Base-by-base conservation (phyloP, 2,797 vertebrate genomes). In the Pseudochirops cupreus region DNA sequence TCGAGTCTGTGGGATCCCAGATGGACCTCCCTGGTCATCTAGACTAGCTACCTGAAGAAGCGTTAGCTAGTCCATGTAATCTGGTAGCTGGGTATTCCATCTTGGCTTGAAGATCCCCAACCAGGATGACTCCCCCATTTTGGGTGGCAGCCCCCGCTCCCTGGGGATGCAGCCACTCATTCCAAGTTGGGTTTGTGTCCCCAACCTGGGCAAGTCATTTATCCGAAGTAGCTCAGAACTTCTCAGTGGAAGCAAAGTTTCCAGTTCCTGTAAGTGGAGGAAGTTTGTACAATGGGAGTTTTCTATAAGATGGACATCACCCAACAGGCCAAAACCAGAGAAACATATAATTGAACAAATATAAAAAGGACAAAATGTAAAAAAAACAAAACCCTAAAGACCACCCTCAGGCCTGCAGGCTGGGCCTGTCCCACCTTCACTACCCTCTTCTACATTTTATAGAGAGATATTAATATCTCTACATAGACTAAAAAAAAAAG, bases 101-200 rank as follows among this genome's bases (percentile, higher is more conserved):
- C 24, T 62, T n/a, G 33, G 14, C 62, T 67, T 67, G 62, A 16
- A 67, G 62, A n/a, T 1, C n/a, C n/a, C 16, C n/a, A 74, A 39
- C 33, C 7, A 74, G n/a, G 18, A 2, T 9, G n/a, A 74, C 1
- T 21, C 33, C 14, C 59, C 31, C 59, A 62, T 33, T 12, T 62
- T 62, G 31, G 4, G 12, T 13, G 11, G 12, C 31, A 62, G 31
- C 31, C 0, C 29, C 31, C n/a, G 31, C 31, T 33, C n/a, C 33
- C 1, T 6, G 16, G 1, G 33, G 13, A 18, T 67, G 12, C 13
- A 0, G 12, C 16, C 33, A n/a, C 0, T 33, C 59, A 16, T n/a
- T n/a, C 62, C 62, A 67, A n/a, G 14, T 29, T 21, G n/a, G n/a
- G 9, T 74, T 39, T 74, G n/a, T 74, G 18, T 39, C 11, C 67